Evolutionary conservation across 2,888 invertebrate species (phyloP).

Genomic region (Epistrophe grossulariae): DNA sequence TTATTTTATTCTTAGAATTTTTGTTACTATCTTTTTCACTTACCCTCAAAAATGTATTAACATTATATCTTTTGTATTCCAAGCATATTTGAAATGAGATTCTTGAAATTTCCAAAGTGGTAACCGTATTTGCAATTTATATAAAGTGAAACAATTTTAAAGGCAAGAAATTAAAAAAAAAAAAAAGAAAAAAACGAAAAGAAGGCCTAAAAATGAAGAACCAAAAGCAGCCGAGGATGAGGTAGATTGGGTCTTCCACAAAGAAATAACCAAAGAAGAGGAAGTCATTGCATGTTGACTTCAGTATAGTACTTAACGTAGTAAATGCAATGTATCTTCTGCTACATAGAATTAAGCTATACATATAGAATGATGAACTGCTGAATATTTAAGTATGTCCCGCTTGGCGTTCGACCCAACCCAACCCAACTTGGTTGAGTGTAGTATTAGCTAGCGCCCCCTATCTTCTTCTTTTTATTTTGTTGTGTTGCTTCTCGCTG

Average conservation of each 20-base stretch:
- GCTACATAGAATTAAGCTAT: slow-evolving; percentile 41
- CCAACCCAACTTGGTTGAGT: slow-evolving; percentile 24
- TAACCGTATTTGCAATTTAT: background rate
- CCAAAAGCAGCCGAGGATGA: slow-evolving; percentile 1
- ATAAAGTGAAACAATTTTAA: slow-evolving; percentile 57
- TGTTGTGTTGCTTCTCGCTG: background rate
- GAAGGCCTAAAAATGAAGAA: slow-evolving; percentile 29
- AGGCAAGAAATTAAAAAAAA: slow-evolving; percentile 25
- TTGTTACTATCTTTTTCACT: no score
- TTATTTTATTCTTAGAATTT: no score
- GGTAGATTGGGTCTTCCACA: slow-evolving; percentile 2
- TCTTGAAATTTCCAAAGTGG: background rate
- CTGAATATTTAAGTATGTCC: slow-evolving; percentile 60
- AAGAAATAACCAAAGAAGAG: slow-evolving; percentile 48
- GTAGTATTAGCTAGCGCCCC: slow-evolving; percentile 64
- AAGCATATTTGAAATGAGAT: background rate
- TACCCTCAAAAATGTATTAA: background rate
- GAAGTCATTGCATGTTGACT: slow-evolving; percentile 73
- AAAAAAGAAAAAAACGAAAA: slow-evolving; percentile 20
- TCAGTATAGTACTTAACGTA: slow-evolving; percentile 59
- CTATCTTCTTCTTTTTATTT: slow-evolving; percentile 35
- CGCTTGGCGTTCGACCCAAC: slow-evolving; percentile 49
- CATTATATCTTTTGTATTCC: background rate
- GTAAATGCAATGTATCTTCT: slow-evolving; percentile 38
- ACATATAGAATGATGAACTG: slow-evolving; percentile 42